Evolutionary conservation across 2,888 invertebrate species (phyloP).

Genomic region (Clitarchus hookeri): DNA sequence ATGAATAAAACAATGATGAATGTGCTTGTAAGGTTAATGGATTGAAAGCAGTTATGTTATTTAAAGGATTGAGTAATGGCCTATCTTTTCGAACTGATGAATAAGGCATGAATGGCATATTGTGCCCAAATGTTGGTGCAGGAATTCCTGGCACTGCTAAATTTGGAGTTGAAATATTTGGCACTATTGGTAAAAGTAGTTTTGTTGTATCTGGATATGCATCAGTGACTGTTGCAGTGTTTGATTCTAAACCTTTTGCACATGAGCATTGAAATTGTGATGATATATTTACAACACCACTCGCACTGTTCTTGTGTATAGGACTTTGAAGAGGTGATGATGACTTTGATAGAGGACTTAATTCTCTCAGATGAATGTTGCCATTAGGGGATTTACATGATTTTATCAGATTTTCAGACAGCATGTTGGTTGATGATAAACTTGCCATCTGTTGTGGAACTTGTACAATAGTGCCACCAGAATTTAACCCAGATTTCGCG

Average conservation of each 20-base stretch:
- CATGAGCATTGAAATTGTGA: conserved; percentile 20
- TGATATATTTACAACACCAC: conserved; percentile 26
- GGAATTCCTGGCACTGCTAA: conserved; percentile 56
- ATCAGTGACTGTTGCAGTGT: conserved; percentile 40
- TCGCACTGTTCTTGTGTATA: conserved; percentile 29
- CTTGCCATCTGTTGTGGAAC: conserved; percentile 38
- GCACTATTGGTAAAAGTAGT: conserved; percentile 60
- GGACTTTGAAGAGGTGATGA: conserved; percentile 29
- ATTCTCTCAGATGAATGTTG: conserved; percentile 19
- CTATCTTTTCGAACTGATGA: conserved; percentile 50
- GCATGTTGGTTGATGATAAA: neutral
- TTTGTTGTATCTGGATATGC: conserved; percentile 59
- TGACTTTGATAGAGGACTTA: conserved; percentile 30
- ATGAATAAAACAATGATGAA: conserved; percentile 27
- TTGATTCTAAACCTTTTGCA: conserved; percentile 46
- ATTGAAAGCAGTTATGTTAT: conserved; percentile 71
- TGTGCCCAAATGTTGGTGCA: conserved; percentile 51
- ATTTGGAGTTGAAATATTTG: conserved; percentile 61
- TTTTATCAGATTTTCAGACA: neutral
- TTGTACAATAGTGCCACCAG: conserved; percentile 71
- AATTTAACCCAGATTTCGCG: conserved; percentile 73
- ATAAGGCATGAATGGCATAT: conserved; percentile 43
- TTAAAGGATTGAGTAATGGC: conserved; percentile 61
- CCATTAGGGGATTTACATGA: neutral
- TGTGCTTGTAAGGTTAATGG: conserved; percentile 63